phyloP scores from a whole-genome alignment of 1,140 invertebrate species.

The Ganaspis sp. region DNA sequence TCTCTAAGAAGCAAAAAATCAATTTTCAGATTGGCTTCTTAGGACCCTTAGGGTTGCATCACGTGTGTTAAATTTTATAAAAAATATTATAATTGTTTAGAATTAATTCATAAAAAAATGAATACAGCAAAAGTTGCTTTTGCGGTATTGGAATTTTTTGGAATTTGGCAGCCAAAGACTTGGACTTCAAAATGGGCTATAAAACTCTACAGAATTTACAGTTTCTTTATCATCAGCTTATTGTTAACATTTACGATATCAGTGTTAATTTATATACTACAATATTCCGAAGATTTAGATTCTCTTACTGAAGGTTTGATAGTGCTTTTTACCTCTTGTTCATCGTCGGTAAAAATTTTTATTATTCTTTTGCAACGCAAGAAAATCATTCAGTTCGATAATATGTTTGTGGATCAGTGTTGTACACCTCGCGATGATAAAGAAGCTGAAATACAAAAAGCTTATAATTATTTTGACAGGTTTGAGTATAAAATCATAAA shows the following conservation, averaged over 20 bases:
- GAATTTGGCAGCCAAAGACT: background rate
- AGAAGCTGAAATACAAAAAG: background rate
- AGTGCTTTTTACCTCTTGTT: background rate
- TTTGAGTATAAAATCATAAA: too few species aligned
- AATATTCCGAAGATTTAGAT: background rate
- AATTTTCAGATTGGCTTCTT: too few species aligned
- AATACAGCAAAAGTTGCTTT: background rate
- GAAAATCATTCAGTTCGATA: background rate
- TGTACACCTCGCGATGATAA: background rate
- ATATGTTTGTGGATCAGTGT: background rate
- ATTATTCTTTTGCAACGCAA: background rate
- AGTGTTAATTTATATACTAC: background rate
- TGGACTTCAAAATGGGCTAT: background rate
- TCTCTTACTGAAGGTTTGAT: background rate
- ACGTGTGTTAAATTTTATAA: too few species aligned
- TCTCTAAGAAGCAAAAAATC: too few species aligned
- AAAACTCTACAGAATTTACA: background rate
- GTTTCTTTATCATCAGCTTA: background rate
- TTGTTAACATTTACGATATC: background rate
- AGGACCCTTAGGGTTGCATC: too few species aligned
- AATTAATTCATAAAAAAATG: background rate
- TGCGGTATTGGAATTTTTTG: background rate
- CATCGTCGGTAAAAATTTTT: background rate
- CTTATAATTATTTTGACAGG: too few species aligned
- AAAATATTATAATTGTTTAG: too few species aligned